Evolutionary conservation across 2,888 invertebrate genomes (phyloP), one percentile per base, ranked within the genome.

Genomic region (Macaria liturata): DNA sequence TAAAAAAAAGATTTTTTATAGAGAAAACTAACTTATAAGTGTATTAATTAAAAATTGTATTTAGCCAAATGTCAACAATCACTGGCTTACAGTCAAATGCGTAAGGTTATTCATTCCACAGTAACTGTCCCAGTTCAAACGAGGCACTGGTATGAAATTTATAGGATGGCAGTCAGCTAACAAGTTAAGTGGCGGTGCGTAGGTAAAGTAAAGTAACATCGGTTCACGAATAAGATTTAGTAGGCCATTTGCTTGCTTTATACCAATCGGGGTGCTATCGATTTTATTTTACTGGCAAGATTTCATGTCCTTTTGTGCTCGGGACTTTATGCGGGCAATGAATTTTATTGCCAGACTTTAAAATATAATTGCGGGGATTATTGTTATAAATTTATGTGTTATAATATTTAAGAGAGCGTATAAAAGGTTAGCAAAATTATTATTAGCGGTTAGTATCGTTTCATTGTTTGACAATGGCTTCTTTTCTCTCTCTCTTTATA

Each of bases 111-210:
- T 20, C 20, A 20, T 20, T 20, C 20, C 20, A 20, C 20, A 20
- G 20, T 20, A 20, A 20, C 51, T 45, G n/a, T 8, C 37, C 7
- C n/a, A 34, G 31, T 31, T 9, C 45, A 45, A 46, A 51, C 37
- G n/a, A 32, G 4, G 31, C 42, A 42, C 51, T 45, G 51, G 59
- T 59, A 59, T 59, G 50, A 54, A 59, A 59, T 59, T 59, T 59
- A 59, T 59, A 54, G 59, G 43, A 59, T 46, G 51, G 51, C 48
- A 52, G 55, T 56, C 46, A 44, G 52, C 55, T 60, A 60, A 60
- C 55, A 60, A 60, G 59, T 60, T 49, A 60, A 60, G 59, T 60
- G 59, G 59, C 32, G 46, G 58, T 56, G 61, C 61, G 61, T 61
- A 61, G 52, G 57, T 57, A 46, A 57, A 57, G 53, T 50, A 46